A percentile compares a stretch with the other conserved stretches of the same genome.
phyloP scores from a whole-genome alignment of 2,113 vertebrate species.

The Albula goreensis region DNA sequence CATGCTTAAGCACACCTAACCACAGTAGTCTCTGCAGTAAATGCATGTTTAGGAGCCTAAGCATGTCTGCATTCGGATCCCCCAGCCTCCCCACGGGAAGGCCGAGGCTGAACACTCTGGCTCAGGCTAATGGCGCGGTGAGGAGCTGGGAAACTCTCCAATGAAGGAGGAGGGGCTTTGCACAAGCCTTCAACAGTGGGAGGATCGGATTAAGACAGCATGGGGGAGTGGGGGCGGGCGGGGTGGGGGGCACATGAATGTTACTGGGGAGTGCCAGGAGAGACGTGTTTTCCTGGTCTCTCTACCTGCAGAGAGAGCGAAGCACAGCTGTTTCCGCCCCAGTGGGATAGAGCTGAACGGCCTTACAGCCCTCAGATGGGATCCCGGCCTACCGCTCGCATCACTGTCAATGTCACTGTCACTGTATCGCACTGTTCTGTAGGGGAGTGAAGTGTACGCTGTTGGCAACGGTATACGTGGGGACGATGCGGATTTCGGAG shows the following conservation, averaged over 20 bases:
- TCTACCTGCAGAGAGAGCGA: neutral
- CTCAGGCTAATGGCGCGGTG: neutral
- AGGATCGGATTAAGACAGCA: neutral
- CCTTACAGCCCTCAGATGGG: neutral
- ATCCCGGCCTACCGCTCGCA: neutral
- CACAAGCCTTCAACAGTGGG: neutral
- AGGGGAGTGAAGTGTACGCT: neutral
- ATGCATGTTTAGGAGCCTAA: neutral
- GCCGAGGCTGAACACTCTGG: neutral
- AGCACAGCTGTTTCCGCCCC: no score
- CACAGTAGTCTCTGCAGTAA: neutral
- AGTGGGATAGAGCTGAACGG: neutral
- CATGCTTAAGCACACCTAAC: neutral
- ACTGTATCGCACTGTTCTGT: no score
- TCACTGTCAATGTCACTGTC: neutral
- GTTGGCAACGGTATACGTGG: neutral
- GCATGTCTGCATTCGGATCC: neutral
- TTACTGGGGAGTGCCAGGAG: neutral
- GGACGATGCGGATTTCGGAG: neutral
- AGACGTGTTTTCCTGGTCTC: neutral
- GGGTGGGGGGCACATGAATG: neutral
- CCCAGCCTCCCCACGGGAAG: neutral
- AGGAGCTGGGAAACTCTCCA: neutral
- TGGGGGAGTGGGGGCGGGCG: no score
- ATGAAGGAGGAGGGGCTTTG: neutral